Evolutionary conservation across 1,140 invertebrate genomes (phyloP), one percentile per base, ranked within the genome.

Genomic region (Heliconius congener): DNA sequence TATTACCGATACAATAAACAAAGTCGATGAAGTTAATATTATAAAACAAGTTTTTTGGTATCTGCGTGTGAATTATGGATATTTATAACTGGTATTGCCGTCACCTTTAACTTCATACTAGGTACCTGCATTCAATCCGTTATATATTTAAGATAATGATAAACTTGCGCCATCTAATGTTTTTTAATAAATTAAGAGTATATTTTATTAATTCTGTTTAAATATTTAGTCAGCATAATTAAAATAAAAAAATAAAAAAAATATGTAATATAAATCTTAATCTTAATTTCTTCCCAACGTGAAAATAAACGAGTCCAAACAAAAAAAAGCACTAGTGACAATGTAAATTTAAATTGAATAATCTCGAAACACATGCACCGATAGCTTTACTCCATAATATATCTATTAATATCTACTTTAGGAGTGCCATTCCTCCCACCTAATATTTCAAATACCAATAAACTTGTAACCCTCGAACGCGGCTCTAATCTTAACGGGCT

Each of bases 401-500:
- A 74, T 73, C 84, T 83, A 89, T 85, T 86, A 87, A 86, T 84
- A 37, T 37, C 34, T 6, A 89, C 83, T 83, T 80, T 78, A 76
- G 76, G 85, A 87, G 85, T 85, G 87, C 86, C 87, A 87, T 89
- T 85, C 86, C 87, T 83, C 83, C 85, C 90, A 93, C 88, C 87
- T 86, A 92, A 93, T 92, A 93, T 89, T 92, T 93, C 90, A 92
- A 90, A 88, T 83, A 87, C 87, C 88, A 91, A 90, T 91, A 92
- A 93, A 89, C 88, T 84, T 85, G 87, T 86, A 91, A 87, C 87
- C 89, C 87, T 88, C 88, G 82, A 87, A 90, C 87, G 84, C 84
- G 57, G 81, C 72, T 87, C 86, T 93, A 94, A 94, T 94, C 93
- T 94, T 91, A 94, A 93, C 93, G 88, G 91, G 88, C 92, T 91